Conservation (phyloP, 2,888 invertebrate species). For the Drosophila anceps region DNA sequence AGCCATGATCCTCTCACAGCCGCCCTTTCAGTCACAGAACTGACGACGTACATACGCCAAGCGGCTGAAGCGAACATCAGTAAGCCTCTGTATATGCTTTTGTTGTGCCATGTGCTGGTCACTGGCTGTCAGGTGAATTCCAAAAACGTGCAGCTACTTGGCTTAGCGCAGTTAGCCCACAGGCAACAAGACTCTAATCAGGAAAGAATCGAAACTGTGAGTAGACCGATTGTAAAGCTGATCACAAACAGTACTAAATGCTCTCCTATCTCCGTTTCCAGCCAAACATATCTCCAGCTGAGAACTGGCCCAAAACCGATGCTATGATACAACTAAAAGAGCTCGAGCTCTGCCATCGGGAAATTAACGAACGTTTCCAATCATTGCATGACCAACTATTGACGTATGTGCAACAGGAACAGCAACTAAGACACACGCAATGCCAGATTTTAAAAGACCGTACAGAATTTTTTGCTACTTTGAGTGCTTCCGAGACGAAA, state of each 20-base stretch:
- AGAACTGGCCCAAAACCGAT: not conserved
- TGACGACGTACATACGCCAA: conserved; percentile 31
- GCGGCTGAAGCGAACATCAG: conserved; percentile 3
- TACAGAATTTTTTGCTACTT: conserved; percentile 7
- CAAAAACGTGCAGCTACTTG: conserved; percentile 34
- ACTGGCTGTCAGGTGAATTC: conserved; percentile 27
- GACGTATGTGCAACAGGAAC: conserved; percentile 32
- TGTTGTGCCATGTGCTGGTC: conserved; percentile 36
- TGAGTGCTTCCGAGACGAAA: conserved; percentile 17
- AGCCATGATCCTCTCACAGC: conserved; percentile 35
- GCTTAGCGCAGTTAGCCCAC: conserved; percentile 36
- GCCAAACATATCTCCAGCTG: not conserved
- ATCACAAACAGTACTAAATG: not conserved
- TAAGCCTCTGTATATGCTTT: conserved; percentile 25
- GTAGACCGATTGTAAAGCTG: not conserved
- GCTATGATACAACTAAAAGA: not conserved
- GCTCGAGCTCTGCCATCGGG: conserved; percentile 9
- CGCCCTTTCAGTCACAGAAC: conserved; percentile 20
- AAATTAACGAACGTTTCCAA: conserved; percentile 31
- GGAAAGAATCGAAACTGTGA: conserved; percentile 8
- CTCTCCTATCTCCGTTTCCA: not conserved
- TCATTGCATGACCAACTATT: conserved; percentile 20
- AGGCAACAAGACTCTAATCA: conserved; percentile 2
- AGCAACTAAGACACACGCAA: conserved; percentile 26
- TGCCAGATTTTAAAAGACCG: conserved; percentile 20